Evolutionary conservation across 2,113 vertebrate species (phyloP).

Genomic region (Theristicus caerulescens): DNA sequence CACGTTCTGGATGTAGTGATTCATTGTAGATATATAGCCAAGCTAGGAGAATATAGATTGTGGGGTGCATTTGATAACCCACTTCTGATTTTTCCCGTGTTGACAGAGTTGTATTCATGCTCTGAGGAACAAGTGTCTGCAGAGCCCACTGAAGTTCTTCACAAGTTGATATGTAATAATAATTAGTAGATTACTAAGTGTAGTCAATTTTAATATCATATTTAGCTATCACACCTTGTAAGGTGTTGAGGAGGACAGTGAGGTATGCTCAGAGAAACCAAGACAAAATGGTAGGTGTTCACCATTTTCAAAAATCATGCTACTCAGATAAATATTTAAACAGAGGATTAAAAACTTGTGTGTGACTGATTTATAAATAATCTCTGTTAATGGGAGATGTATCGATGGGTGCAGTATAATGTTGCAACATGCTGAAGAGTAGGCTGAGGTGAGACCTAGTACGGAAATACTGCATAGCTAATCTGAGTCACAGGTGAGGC

Average conservation of each 20-base stretch:
- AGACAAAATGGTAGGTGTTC: neutral
- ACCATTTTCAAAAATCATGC: neutral
- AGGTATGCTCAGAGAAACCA: neutral
- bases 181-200: neutral
- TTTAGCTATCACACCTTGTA: neutral
- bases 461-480: neutral
- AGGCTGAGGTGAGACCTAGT: neutral
- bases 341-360: neutral
- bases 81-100: neutral
- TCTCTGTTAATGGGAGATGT: neutral
- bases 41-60: neutral
- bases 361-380: neutral
- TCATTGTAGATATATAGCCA: neutral
- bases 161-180: neutral
- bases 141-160: neutral
- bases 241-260: neutral
- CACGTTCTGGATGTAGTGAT: neutral
- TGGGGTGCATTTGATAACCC: neutral
- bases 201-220: neutral
- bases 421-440: neutral
- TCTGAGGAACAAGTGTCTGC: neutral
- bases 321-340: neutral
- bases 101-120: neutral
- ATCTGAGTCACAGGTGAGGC: neutral
- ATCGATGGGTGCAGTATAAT: neutral